phyloP scores from a whole-genome alignment of 2,797 vertebrate genomes.

The Prionace glauca region DNA sequence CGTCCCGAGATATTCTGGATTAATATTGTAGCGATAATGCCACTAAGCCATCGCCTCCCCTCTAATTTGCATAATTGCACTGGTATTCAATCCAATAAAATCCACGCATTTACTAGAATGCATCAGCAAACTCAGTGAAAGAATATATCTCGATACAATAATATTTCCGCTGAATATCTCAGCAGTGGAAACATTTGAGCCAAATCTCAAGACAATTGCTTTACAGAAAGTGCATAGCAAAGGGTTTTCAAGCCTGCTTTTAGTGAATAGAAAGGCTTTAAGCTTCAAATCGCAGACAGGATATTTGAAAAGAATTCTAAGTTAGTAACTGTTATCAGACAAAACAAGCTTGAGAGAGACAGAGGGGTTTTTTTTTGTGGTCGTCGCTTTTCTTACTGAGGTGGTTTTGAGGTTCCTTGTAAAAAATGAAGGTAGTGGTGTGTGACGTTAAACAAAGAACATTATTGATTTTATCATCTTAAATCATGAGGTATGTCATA shows the following conservation, averaged over 20 bases:
- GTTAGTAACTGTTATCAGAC: background rate
- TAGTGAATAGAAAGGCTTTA: background rate
- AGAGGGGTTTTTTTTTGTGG: background rate
- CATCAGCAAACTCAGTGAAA: background rate
- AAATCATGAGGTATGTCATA: background rate
- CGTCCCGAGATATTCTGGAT: too few species aligned
- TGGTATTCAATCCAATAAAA: background rate
- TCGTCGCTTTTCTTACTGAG: background rate
- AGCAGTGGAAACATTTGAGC: background rate
- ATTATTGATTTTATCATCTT: constrained; percentile 22
- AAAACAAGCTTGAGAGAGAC: background rate
- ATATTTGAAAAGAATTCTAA: background rate
- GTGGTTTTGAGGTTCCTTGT: background rate
- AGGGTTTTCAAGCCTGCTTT: background rate
- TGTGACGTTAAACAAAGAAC: constrained; percentile 16
- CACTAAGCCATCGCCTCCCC: too few species aligned
- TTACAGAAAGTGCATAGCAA: background rate
- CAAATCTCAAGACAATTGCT: background rate
- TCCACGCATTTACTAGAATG: background rate
- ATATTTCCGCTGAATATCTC: background rate
- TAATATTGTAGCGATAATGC: too few species aligned
- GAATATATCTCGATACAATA: background rate
- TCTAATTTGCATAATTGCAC: background rate
- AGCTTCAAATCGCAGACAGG: background rate
- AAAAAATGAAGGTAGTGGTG: background rate